Evolutionary conservation across 2,888 invertebrate species (phyloP), one percentile per base, ranked within the genome.

Genomic region (Agapetus fuscipes): DNA sequence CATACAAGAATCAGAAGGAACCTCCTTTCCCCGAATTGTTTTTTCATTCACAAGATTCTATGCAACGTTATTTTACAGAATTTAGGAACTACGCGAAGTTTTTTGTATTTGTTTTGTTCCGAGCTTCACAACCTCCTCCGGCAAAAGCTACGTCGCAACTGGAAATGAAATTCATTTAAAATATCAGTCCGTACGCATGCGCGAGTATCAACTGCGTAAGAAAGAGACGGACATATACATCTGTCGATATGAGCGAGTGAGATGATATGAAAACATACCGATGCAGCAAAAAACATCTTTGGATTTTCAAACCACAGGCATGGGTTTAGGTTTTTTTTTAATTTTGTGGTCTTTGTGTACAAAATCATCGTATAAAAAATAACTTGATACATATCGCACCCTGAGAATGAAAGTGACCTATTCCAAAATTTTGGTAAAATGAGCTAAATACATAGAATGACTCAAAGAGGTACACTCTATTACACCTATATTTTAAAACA

Each of bases 181-280:
- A 25, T 39, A 17, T 11, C 33, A n/a, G 28, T 32, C 15, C 17
- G 25, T 33, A 34, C 41, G 41, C 46, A 43, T 36, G 42, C 46
- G 42, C 43, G 32, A 16, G 34, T 11, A 30, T 30, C 39, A 40
- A 28, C 33, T 34, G 11, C 29, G 31, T 12, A 14, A 16, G 40
- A 43, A 17, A 17, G 37, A 38, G 37, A 39, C 30, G 12, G 15
- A 3, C 9, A 24, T 11, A 16, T 14, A 15, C 9, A 28, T 26
- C 6, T 11, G 16, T 17, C 26, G 7, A 20, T 32, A 31, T 12
- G 39, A 7, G 12, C 20, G 43, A 39, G 36, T 30, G 44, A 32
- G 42, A 47, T 17, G 25, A 37, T 37, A 44, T 41, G 41, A 47
- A 44, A 47, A 47, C 47, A 47, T 37, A 35, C 34, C 37, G 33